These are phyloP conservation scores for Phoeniculus purpureus DNA, from an alignment of 2,797 vertebrate genomes.

Conservation along the genomic window DNA sequence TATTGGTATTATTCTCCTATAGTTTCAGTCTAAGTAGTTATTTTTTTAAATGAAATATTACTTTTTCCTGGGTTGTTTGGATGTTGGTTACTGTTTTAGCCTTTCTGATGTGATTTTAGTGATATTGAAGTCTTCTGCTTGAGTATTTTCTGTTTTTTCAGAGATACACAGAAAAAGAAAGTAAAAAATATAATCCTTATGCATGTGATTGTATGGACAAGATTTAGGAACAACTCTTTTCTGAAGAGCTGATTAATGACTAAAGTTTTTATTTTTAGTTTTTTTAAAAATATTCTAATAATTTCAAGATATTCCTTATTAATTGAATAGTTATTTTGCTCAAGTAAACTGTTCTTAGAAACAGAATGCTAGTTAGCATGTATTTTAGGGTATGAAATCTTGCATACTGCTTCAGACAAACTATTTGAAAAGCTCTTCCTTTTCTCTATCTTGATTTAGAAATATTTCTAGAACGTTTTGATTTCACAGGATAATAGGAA, in stretches of 20 bases:
- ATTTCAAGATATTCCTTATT: background rate
- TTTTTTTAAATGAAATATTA: background rate
- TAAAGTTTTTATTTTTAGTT: background rate
- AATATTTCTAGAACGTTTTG: background rate
- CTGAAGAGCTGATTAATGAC: background rate
- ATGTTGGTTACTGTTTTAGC: background rate
- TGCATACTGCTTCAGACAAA: background rate
- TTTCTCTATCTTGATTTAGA: background rate
- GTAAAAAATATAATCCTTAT: background rate
- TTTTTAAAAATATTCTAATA: background rate
- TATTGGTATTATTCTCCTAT: background rate
- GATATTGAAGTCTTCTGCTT: background rate
- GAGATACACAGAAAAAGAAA: background rate
- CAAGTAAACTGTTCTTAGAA: background rate
- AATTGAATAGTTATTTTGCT: background rate
- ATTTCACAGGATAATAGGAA: background rate
- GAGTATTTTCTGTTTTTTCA: background rate
- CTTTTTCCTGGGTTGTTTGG: background rate
- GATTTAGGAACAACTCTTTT: background rate
- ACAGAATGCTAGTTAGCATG: background rate
- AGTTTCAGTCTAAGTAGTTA: background rate
- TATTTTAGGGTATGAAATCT: background rate
- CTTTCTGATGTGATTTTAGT: background rate
- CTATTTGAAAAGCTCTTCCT: background rate
- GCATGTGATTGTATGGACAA: background rate